These are phyloP conservation scores for Pelochelys cantorii DNA, from an alignment of 2,797 vertebrate species.

Conservation along the genomic window DNA sequence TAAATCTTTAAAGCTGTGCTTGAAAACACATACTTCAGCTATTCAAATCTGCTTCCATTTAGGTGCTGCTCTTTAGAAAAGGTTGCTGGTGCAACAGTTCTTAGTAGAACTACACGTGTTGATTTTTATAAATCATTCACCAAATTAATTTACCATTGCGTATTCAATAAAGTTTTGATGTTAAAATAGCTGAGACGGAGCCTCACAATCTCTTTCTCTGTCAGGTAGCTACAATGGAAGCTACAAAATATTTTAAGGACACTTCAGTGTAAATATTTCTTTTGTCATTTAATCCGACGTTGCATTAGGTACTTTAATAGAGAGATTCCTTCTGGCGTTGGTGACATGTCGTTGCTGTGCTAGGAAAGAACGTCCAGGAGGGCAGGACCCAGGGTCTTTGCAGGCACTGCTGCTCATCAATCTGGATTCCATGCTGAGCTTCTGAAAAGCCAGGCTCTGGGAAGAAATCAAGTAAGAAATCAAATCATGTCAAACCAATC, in stretches of 20 bases:
- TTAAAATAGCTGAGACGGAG: constrained; percentile 77
- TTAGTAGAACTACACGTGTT: background rate
- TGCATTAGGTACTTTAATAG: constrained; percentile 86
- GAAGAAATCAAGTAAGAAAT: constrained; percentile 11
- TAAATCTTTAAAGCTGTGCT: constrained; percentile 68
- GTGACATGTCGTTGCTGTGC: constrained; percentile 95
- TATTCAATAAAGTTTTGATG: constrained; percentile 34
- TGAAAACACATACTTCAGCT: constrained; percentile 58
- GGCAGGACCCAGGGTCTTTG: constrained; percentile 64
- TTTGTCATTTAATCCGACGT: constrained; percentile 86
- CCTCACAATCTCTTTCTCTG: constrained; percentile 74
- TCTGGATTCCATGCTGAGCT: constrained; percentile 92
- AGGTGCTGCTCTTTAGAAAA: constrained; percentile 35
- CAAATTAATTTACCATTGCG: constrained; percentile 29
- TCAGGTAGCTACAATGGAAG: constrained; percentile 57
- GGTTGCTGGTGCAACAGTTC: background rate
- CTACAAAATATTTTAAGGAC: constrained; percentile 88
- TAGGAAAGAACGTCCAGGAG: constrained; percentile 89
- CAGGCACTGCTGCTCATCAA: constrained; percentile 81
- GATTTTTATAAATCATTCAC: background rate
- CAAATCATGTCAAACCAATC: too few relatives aligned
- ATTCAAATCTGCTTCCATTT: constrained; percentile 44
- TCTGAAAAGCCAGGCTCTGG: constrained; percentile 94
- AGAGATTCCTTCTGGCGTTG: constrained; percentile 86
- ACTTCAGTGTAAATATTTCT: constrained; percentile 85